Evolutionary conservation across 2,797 vertebrate genomes (phyloP), one percentile per base, ranked within the genome.

Genomic region (Emys orbicularis): DNA sequence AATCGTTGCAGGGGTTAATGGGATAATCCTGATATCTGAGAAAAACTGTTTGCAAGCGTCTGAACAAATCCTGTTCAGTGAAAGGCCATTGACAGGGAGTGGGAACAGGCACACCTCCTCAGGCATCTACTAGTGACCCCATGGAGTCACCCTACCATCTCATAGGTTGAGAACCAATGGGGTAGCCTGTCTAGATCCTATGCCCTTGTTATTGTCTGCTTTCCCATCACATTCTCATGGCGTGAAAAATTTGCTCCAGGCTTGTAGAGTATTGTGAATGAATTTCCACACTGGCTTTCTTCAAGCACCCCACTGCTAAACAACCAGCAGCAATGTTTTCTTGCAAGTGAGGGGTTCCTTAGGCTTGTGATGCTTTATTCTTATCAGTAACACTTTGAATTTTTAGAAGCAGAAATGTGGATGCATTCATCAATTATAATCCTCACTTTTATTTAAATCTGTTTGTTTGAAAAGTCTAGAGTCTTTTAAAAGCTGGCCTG

Each of bases 281-380:
- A 90, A 88, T 96, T 86, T 93, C 93, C 31, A 88, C 81, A 81
- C 83, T 88, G 88, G 53, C 61, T 94, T 92, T 89, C 59, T 89
- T 90, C 92, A 29, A 25, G 76, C 81, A 10, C 49, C 56, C 91
- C 90, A 74, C 29, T 82, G 27, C 79, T 89, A 86, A 91, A 83
- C 61, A 96, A 57, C 61, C 90, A 83, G 86, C 34, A 86, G 82
- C 93, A 89, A 31, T 89, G 44, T 96, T 90, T 31, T 9, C 11
- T 90, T 94, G 91, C 85, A 84, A 88, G 81, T 37, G 79, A 92
- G 57, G 41, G 12, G 3, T 89, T 86, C 34, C 87, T 93, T 31
- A 4, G 93, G 86, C 95, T 94, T 56, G 29, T 76, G 52, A 74
- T 54, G 18, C 47, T 56, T 81, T 74, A 41, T 88, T 93, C 83